Percentiles rank a stretch among this genome's conserved stretches.
Evolutionary conservation across 2,888 invertebrate genomes (phyloP).

Genomic region (Unio delphinus): DNA sequence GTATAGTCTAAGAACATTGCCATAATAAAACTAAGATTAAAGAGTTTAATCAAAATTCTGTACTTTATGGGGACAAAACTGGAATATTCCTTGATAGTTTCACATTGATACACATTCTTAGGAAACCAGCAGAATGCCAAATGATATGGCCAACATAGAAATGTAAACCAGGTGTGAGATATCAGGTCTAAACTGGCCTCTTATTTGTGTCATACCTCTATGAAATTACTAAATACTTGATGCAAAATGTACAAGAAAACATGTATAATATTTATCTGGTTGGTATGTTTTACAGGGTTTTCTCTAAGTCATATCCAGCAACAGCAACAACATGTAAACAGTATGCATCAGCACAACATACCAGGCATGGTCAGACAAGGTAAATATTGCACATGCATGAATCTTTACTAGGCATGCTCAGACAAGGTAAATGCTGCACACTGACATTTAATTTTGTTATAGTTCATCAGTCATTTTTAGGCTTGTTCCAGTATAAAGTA

Average conservation of each 20-base stretch:
- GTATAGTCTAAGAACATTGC: too few relatives aligned
- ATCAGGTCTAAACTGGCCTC: too few relatives aligned
- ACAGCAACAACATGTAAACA: slow-evolving; percentile 33
- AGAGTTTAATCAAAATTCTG: too few relatives aligned
- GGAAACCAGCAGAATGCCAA: slow-evolving; percentile 1
- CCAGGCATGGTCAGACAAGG: slow-evolving; percentile 45
- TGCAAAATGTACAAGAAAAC: slow-evolving; percentile 1
- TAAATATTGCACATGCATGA: slow-evolving; percentile 7
- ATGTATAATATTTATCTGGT: too few relatives aligned
- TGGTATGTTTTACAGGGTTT: slow-evolving; percentile 47
- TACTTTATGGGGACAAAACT: too few relatives aligned
- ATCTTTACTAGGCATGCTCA: slow-evolving; percentile 1
- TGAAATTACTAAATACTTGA: slow-evolving; percentile 1
- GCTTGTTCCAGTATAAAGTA: background rate
- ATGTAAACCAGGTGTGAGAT: too few relatives aligned
- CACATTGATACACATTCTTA: too few relatives aligned
- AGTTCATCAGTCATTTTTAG: background rate
- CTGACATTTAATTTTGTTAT: too few relatives aligned
- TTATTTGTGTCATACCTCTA: background rate
- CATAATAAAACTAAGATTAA: too few relatives aligned
- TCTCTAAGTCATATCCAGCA: slow-evolving; percentile 59
- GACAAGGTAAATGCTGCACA: slow-evolving; percentile 3
- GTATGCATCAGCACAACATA: slow-evolving; percentile 33
- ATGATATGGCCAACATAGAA: background rate
- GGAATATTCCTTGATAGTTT: too few relatives aligned